These are phyloP conservation scores for Nannoperca obscura DNA, from an alignment of 2,797 vertebrate genomes.

Conservation along the genomic window DNA sequence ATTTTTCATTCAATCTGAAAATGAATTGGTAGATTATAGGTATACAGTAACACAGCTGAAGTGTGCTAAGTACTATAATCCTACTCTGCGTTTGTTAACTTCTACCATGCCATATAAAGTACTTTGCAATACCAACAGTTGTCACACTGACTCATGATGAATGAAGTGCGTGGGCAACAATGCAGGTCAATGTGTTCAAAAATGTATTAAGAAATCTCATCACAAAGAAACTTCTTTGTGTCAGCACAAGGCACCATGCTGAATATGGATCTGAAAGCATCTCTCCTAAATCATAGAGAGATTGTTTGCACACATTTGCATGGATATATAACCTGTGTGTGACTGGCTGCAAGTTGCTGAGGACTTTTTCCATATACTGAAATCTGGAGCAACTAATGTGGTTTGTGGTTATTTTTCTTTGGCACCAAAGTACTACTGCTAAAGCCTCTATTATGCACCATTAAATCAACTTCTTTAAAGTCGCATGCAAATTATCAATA, in stretches of 20 bases:
- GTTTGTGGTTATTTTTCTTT: not conserved
- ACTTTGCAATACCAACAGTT: not conserved
- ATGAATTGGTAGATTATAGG: not conserved
- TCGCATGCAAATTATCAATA: slow-evolving; percentile 31
- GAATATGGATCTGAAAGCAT: not conserved
- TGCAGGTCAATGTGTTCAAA: not conserved
- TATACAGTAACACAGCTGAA: slow-evolving; percentile 2
- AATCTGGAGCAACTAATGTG: slow-evolving; percentile 3
- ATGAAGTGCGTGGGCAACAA: not conserved
- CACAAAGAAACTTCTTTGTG: not conserved
- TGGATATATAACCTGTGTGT: not conserved
- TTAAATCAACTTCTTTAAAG: slow-evolving; percentile 22
- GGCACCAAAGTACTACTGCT: not conserved
- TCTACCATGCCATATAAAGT: not conserved
- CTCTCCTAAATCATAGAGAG: not conserved
- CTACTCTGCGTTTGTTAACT: not conserved
- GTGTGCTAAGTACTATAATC: not conserved
- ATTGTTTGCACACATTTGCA: not conserved
- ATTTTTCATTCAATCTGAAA: slow-evolving; percentile 9
- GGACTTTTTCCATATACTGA: not conserved
- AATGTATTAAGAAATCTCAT: not conserved
- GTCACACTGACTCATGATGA: not conserved
- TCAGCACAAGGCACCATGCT: not conserved
- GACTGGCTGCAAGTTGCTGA: not conserved
- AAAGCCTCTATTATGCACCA: slow-evolving; percentile 8